Conservation (phyloP, 2,797 vertebrate genomes). For the Austrolebias charrua region DNA sequence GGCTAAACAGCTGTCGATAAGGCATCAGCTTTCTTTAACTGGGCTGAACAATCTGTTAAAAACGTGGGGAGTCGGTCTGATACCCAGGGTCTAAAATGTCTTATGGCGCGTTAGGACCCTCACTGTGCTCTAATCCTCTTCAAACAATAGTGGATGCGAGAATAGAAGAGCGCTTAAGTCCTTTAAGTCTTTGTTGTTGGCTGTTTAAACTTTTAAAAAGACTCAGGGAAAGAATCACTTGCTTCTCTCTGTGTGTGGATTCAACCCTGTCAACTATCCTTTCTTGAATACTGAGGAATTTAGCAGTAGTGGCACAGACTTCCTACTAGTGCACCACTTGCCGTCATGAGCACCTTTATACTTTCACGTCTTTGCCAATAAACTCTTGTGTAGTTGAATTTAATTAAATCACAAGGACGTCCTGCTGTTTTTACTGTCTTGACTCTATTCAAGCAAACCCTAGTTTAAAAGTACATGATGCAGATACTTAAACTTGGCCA, state of each 20-base stretch:
- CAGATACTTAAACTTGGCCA: slow-evolving; percentile 46
- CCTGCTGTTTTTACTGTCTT: slow-evolving; percentile 6
- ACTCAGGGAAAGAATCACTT: slow-evolving; percentile 13
- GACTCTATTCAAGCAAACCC: slow-evolving; percentile 38
- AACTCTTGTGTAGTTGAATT: not conserved
- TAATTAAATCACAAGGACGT: not conserved
- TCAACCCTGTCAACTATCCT: not conserved
- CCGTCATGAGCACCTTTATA: not conserved
- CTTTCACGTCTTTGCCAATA: slow-evolving; percentile 6
- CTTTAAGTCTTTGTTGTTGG: slow-evolving; percentile 33
- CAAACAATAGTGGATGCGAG: slow-evolving; percentile 60
- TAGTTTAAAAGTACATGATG: slow-evolving; percentile 36
- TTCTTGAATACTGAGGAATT: not conserved
- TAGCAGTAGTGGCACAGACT: not conserved
- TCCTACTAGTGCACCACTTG: not conserved
- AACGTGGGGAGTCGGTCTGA: slow-evolving; percentile 34
- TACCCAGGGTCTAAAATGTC: slow-evolving; percentile 33
- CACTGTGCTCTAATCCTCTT: slow-evolving; percentile 56
- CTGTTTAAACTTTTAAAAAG: slow-evolving; percentile 44
- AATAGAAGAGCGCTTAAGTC: slow-evolving; percentile 56
- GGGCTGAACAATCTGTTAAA: slow-evolving; percentile 36
- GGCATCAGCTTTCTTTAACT: slow-evolving; percentile 38
- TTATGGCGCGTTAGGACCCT: slow-evolving; percentile 34
- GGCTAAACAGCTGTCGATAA: slow-evolving; percentile 36
- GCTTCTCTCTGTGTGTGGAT: slow-evolving; percentile 4